These are phyloP conservation scores for Alexandromys oeconomus DNA, from an alignment of 2,797 vertebrate genomes.

Conservation along the genomic window DNA sequence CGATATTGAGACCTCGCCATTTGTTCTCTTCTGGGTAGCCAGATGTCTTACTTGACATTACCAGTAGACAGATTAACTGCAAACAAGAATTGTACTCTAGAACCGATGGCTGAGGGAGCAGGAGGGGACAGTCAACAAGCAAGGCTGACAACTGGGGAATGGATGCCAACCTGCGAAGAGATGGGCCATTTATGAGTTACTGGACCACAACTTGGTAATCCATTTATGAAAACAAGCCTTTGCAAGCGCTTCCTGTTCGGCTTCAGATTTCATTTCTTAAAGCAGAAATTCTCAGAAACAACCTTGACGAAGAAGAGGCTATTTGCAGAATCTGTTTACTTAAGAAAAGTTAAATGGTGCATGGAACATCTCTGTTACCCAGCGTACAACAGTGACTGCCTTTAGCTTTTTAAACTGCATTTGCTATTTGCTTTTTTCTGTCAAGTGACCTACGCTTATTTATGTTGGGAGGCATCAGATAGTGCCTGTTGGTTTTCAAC, in stretches of 20 bases:
- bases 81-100: constrained; percentile 32
- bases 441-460: constrained; percentile 50
- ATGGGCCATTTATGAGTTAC: neutral
- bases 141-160: neutral
- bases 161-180: constrained; percentile 12
- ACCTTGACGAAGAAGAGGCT: neutral
- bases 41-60: constrained; percentile 68
- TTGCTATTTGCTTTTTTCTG: constrained; percentile 63
- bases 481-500: constrained; percentile 54
- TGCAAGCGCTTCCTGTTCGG: neutral
- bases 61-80: constrained; percentile 7
- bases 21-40: constrained; percentile 20
- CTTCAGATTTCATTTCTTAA: constrained; percentile 60
- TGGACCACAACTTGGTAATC: neutral
- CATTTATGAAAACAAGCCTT: constrained; percentile 54
- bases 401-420: constrained; percentile 46
- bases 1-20: constrained; percentile 45
- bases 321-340: constrained; percentile 48
- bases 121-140: constrained; percentile 7
- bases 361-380: constrained; percentile 50
- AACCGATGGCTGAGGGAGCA: neutral
- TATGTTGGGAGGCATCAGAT: constrained; percentile 51
- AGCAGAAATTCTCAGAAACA: constrained; percentile 37
- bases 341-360: constrained; percentile 64
- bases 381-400: constrained; percentile 24